Evolutionary conservation across 2,797 vertebrate species (phyloP), one percentile per base, ranked within the genome.

Genomic region (Spinus olivaceus): DNA sequence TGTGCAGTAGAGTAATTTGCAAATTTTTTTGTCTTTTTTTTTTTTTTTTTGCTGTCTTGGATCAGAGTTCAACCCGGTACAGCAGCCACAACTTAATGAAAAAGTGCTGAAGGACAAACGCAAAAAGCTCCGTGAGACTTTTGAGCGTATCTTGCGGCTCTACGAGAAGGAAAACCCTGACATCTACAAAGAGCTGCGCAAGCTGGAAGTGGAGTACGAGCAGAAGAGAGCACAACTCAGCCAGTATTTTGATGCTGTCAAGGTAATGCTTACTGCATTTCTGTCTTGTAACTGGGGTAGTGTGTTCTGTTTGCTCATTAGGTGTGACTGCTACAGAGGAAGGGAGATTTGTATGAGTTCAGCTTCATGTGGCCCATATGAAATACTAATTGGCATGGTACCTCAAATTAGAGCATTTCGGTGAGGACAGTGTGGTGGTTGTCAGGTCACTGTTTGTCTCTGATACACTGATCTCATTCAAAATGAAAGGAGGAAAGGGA

Each of bases 81-180:
- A 99, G 95, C 98, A 98, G 60, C 98, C 98, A 97, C 98, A 98
- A 97, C 97, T 98, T 71, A 99, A 99, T 80, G 99, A 99, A 92
- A 99, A 99, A 88, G 99, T 99, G 49, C 96, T 99, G 53, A 98
- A 99, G 88, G 99, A 99, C 96, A 99, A 99, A 89, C 98, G 99
- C 95, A 99, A 99, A 97, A 99, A 99, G 83, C 97, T 99, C 11
- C 98, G 99, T 1, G 99, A 99, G 98, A 99, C 99, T 3, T 99
- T 99, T 66, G 99, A 99, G 92, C 98, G 99, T 2, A 99, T 99
- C 63, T 97, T 99, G 27, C 98, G 98, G 27, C 98, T 99, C 51
- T 99, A 99, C 0, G 99, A 99, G 95, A 98, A 99, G 76, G 99
- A 99, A 95, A 99, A 99, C 86, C 99, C 99, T 0, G 99, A 99